Evolutionary conservation across 2,888 invertebrate species (phyloP).

Genomic region (Odontocerum albicorne): DNA sequence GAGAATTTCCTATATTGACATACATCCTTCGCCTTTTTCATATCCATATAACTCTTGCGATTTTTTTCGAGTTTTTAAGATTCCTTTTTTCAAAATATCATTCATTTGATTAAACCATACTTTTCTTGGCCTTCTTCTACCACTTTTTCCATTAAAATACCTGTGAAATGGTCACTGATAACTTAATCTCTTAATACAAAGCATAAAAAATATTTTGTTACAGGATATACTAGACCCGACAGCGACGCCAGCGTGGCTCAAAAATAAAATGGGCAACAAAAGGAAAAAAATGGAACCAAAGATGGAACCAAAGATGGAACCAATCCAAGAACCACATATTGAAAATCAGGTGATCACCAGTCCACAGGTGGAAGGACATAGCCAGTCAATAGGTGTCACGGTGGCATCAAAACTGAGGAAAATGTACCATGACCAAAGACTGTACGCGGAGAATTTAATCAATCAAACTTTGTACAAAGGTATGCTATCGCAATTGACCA

Average conservation of each 20-base stretch:
- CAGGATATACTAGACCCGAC: constrained; percentile 33
- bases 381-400: constrained; percentile 15
- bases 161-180: too few species aligned
- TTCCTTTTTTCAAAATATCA: too few species aligned
- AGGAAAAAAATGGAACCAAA: constrained; percentile 10
- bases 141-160: too few species aligned
- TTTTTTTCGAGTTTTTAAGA: too few species aligned
- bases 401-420: constrained; percentile 31
- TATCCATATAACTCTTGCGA: too few species aligned
- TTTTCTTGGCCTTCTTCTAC: too few species aligned
- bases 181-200: too few species aligned
- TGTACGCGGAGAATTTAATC: constrained; percentile 31
- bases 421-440: constrained; percentile 33
- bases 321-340: constrained; percentile 2
- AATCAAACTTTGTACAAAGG: constrained; percentile 31
- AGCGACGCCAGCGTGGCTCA: constrained; percentile 22
- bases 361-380: constrained; percentile 4
- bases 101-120: too few species aligned
- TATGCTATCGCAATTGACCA: constrained; percentile 28
- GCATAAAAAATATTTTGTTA: constrained; percentile 2
- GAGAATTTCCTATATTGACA: too few species aligned
- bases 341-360: constrained; percentile 2
- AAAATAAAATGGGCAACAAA: constrained; percentile 17
- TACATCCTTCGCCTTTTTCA: too few species aligned
- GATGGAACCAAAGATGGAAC: not conserved